A percentile compares a stretch with the other conserved stretches of the same genome.
Evolutionary conservation across 2,797 vertebrate genomes (phyloP).

Genomic region (Eutrigla gurnardus): DNA sequence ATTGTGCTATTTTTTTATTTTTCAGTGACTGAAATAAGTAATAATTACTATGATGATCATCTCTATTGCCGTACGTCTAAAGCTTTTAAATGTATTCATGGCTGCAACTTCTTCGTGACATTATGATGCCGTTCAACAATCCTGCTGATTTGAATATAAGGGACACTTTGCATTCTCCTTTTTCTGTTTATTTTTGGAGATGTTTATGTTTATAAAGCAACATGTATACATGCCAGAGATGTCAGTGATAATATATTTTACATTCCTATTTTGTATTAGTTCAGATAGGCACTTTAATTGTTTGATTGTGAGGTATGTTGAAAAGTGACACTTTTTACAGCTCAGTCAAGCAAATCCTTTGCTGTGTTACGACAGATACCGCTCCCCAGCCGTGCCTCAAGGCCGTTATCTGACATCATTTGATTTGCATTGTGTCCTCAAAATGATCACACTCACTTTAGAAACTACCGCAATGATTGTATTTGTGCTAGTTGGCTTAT

Average conservation of each 20-base stretch:
- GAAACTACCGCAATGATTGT: constrained; percentile 2
- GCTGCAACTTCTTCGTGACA: not conserved
- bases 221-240: no score
- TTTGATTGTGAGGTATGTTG: not conserved
- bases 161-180: not conserved
- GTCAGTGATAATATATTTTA: no score
- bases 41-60: not conserved
- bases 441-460: constrained; percentile 38
- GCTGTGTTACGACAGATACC: not conserved
- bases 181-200: not conserved
- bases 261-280: not conserved
- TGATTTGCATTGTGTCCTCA: constrained; percentile 62
- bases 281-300: not conserved
- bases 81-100: not conserved
- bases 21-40: not conserved
- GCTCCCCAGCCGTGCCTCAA: constrained; percentile 39
- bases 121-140: not conserved
- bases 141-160: not conserved
- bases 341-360: not conserved
- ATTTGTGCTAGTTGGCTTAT: constrained; percentile 24
- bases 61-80: not conserved
- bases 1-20: not conserved
- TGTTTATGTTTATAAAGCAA: not conserved
- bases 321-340: not conserved
- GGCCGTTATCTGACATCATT: constrained; percentile 46